Evolutionary conservation across 2,888 invertebrate genomes (phyloP).

Genomic region (Erebia ligea): DNA sequence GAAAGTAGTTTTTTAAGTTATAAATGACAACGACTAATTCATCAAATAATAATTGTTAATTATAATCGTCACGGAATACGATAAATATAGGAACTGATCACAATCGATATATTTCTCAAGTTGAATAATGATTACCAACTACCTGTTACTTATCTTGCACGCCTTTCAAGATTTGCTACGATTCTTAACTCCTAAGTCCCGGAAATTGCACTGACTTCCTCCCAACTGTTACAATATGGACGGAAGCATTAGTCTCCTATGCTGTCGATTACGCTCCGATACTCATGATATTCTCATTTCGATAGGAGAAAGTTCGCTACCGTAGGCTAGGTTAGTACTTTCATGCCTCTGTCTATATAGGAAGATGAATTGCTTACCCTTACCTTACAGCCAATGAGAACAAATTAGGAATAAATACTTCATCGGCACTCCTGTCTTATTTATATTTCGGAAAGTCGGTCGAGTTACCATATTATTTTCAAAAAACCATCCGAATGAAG

Average conservation of each 20-base stretch:
- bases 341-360: background rate
- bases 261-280: slow-evolving; percentile 69
- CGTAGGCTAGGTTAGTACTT: slow-evolving; percentile 37
- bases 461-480: too few relatives aligned
- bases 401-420: background rate
- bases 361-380: background rate
- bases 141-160: slow-evolving; percentile 33
- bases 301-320: slow-evolving; percentile 67
- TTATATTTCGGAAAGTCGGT: too few relatives aligned
- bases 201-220: slow-evolving; percentile 59
- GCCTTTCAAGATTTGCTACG: slow-evolving; percentile 35
- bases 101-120: background rate
- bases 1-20: background rate
- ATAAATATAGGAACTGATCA: background rate
- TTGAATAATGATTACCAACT: slow-evolving; percentile 15
- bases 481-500: too few relatives aligned
- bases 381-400: background rate
- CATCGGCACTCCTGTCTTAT: too few relatives aligned
- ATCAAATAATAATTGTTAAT: background rate
- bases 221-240: slow-evolving; percentile 49
- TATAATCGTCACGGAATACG: background rate
- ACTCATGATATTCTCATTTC: slow-evolving; percentile 68
- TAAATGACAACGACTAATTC: background rate
- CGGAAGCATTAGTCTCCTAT: slow-evolving; percentile 65
- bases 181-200: slow-evolving; percentile 43